Evolutionary conservation across 2,888 invertebrate genomes (phyloP).

Genomic region (Falcaria lacertinaria): DNA sequence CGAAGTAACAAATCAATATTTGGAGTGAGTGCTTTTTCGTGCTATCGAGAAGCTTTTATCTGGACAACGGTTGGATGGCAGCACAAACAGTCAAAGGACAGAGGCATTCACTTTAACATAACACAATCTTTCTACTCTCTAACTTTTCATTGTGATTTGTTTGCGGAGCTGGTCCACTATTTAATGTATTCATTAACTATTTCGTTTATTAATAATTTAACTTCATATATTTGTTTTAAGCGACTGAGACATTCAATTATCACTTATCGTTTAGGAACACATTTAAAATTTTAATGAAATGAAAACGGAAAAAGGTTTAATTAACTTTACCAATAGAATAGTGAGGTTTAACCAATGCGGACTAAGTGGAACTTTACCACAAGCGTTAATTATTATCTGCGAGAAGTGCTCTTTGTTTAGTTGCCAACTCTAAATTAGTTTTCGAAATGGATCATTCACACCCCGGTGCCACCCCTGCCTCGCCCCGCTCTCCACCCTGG

Average conservation of each 20-base stretch:
- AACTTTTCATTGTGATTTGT: conserved; percentile 11
- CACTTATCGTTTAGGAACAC: conserved; percentile 4
- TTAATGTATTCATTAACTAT: background rate
- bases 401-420: conserved; percentile 80
- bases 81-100: conserved; percentile 71
- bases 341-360: conserved; percentile 66
- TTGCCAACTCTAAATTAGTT: conserved; percentile 81
- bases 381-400: conserved; percentile 80
- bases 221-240: background rate
- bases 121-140: conserved; percentile 43
- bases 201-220: background rate
- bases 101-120: conserved; percentile 72
- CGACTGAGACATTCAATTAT: background rate
- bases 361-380: conserved; percentile 77
- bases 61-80: conserved; percentile 75
- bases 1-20: conserved; percentile 79
- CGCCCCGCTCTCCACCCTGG: conserved; percentile 34
- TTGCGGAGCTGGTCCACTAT: background rate
- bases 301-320: conserved; percentile 47
- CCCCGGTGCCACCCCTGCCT: conserved; percentile 47
- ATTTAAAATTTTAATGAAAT: conserved; percentile 12
- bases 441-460: conserved; percentile 80
- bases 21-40: conserved; percentile 79
- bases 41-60: conserved; percentile 79
- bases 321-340: conserved; percentile 65